These are phyloP conservation scores for Nautilus pompilius DNA, from an alignment of 1,140 invertebrate genomes.

Conservation along the genomic window DNA sequence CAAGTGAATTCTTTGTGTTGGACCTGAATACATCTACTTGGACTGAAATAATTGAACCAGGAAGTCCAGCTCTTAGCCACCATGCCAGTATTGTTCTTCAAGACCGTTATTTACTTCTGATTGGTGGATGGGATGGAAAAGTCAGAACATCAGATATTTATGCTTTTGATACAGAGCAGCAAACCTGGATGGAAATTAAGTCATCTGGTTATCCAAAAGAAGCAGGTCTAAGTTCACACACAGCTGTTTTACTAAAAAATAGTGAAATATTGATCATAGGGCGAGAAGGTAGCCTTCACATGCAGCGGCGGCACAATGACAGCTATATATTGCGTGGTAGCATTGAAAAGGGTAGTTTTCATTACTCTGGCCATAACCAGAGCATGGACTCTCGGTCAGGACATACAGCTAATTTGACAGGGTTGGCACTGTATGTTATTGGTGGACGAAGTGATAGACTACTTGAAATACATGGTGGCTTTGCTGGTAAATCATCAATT, in stretches of 20 bases:
- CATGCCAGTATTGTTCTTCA: constrained; percentile 41
- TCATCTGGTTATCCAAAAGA: constrained; percentile 43
- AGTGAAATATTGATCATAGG: constrained; percentile 48
- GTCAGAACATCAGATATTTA: constrained; percentile 25
- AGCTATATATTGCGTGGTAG: constrained; percentile 37
- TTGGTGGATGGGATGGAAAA: constrained; percentile 54
- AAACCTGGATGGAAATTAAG: constrained; percentile 30
- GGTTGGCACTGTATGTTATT: constrained; percentile 33
- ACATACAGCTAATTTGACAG: constrained; percentile 36
- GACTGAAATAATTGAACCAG: constrained; percentile 22
- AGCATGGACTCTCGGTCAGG: constrained; percentile 48
- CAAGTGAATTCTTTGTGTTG: constrained; percentile 35
- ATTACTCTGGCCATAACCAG: constrained; percentile 33
- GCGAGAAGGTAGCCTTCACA: constrained; percentile 47
- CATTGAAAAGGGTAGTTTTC: constrained; percentile 24
- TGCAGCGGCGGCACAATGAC: constrained; percentile 43
- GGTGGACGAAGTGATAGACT: constrained; percentile 47
- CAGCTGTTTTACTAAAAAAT: constrained; percentile 29
- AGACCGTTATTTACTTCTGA: constrained; percentile 44
- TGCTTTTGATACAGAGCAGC: constrained; percentile 39
- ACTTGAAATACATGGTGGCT: constrained; percentile 31
- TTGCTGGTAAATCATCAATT: constrained; percentile 5
- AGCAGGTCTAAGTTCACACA: constrained; percentile 51
- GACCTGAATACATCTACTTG: constrained; percentile 24
- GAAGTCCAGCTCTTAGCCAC: constrained; percentile 45